Percentiles rank a stretch among this genome's conserved stretches.
Conservation (phyloP, 2,113 vertebrate genomes). For the Sceloporus undulatus region DNA sequence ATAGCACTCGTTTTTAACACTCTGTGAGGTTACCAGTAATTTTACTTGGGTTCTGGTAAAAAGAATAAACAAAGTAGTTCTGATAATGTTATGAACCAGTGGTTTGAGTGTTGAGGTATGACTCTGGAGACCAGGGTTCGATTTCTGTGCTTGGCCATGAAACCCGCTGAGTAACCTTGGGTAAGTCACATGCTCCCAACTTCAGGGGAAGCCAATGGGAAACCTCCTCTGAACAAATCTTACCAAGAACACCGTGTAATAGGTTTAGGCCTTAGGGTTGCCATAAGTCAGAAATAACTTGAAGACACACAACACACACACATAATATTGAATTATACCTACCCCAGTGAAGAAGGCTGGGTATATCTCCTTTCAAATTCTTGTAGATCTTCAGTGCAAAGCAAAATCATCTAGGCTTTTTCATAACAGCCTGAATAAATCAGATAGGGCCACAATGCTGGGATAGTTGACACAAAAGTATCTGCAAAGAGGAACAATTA, state of each 20-base stretch:
- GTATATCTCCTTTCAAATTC: neutral
- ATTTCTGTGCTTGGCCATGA: too few relatives aligned
- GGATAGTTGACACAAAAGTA: neutral
- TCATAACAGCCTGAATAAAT: conserved; percentile 10
- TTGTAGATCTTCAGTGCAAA: neutral
- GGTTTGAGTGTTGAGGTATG: too few relatives aligned
- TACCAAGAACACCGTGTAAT: too few relatives aligned
- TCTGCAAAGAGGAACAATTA: conserved; percentile 12
- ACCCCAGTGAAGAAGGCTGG: neutral
- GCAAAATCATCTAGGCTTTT: neutral
- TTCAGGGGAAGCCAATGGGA: too few relatives aligned
- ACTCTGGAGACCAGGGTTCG: too few relatives aligned
- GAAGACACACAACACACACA: neutral
- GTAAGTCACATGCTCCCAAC: too few relatives aligned
- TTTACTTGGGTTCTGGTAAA: neutral
- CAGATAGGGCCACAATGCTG: neutral
- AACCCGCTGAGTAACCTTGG: too few relatives aligned
- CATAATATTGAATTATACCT: neutral
- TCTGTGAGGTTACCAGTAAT: neutral
- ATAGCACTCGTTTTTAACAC: neutral
- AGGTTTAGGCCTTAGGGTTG: too few relatives aligned
- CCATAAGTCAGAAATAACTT: neutral
- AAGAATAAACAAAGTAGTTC: neutral
- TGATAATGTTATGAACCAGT: too few relatives aligned
- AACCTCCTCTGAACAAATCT: too few relatives aligned